Conservation (phyloP, 1,140 invertebrate species). For the Cherax quadricarinatus region DNA sequence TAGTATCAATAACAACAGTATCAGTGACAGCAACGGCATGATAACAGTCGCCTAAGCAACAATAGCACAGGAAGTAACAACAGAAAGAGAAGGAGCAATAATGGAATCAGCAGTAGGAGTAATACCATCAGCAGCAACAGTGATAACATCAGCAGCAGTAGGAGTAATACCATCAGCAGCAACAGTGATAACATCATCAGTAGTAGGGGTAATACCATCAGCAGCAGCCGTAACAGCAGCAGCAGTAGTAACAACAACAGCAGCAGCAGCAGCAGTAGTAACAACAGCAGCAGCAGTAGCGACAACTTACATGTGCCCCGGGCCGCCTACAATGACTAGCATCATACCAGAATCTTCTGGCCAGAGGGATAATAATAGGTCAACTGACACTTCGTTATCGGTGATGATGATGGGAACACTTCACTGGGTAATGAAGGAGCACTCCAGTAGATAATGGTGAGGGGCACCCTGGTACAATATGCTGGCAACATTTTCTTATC, state of each 20-base stretch:
- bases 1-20: background rate
- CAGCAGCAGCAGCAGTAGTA: background rate
- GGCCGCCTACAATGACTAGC: conserved; percentile 1
- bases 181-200: background rate
- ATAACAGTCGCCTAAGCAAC: background rate
- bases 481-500: background rate
- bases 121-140: background rate
- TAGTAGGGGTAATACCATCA: background rate
- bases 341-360: background rate
- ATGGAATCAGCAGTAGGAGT: too few species aligned
- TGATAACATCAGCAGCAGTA: background rate
- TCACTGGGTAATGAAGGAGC: background rate
- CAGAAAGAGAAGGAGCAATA: too few species aligned
- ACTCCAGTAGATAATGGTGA: background rate
- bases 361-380: conserved; percentile 19
- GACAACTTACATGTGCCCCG: background rate
- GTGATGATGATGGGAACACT: conserved; percentile 19
- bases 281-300: background rate
- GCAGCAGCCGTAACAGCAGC: background rate
- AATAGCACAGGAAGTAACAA: too few species aligned
- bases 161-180: background rate
- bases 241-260: background rate
- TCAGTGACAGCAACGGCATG: background rate
- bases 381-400: conserved; percentile 31
- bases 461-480: background rate